A percentile compares a stretch with the other conserved stretches of the same genome.
phyloP scores from a whole-genome alignment of 2,797 vertebrate genomes.

The Gymnoscopelus braueri region DNA sequence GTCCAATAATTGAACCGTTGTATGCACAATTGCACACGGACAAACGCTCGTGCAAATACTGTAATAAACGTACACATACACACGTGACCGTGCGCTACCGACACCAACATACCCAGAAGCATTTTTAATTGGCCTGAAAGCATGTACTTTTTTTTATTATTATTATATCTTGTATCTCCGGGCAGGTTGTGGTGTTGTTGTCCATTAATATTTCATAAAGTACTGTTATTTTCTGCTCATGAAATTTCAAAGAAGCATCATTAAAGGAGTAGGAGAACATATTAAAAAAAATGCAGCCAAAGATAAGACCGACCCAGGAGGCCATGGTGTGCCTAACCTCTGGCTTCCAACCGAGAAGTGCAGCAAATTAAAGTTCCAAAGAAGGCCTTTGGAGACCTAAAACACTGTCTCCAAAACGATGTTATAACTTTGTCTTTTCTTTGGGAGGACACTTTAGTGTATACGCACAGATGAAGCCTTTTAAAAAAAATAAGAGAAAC shows the following conservation, averaged over 20 bases:
- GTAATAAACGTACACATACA: neutral
- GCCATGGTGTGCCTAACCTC: neutral
- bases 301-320: conserved; percentile 21
- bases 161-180: conserved; percentile 29
- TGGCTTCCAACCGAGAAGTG: neutral
- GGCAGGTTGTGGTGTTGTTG: conserved; percentile 49
- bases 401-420: neutral
- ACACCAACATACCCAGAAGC: neutral
- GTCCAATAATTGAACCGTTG: neutral
- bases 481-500: too few species aligned
- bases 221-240: conserved; percentile 64
- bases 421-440: neutral
- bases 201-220: conserved; percentile 70
- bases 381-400: neutral
- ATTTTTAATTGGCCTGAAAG: conserved; percentile 26
- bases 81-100: neutral
- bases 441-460: too few species aligned
- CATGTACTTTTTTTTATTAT: conserved; percentile 27
- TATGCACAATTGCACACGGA: neutral
- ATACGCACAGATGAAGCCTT: too few species aligned
- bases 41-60: neutral
- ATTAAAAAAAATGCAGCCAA: conserved; percentile 68
- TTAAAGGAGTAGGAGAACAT: conserved; percentile 85
- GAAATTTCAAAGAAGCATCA: conserved; percentile 78
- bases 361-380: neutral